Percentiles rank a stretch among this genome's conserved stretches.
phyloP scores from a whole-genome alignment of 1,140 invertebrate species.

The Bombus ignitus region DNA sequence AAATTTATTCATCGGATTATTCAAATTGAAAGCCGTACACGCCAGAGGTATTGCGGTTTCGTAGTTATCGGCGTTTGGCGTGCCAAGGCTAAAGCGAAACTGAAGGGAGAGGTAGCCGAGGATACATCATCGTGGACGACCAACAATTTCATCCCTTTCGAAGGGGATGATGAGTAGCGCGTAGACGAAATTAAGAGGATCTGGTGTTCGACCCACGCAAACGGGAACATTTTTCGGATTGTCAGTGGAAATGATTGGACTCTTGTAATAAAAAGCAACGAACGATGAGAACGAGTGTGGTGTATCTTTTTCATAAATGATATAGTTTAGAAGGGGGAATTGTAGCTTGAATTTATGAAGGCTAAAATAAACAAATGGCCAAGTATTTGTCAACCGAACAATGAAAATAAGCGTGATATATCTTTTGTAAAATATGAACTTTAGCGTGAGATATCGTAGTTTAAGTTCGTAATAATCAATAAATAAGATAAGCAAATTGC shows the following conservation, averaged over 20 bases:
- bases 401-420: neutral
- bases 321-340: too few species aligned
- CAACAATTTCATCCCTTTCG: neutral
- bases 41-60: slow-evolving; percentile 38
- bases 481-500: neutral
- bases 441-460: too few species aligned
- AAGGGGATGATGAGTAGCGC: neutral
- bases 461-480: too few species aligned
- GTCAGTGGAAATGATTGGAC: too few species aligned
- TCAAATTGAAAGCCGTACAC: slow-evolving; percentile 51
- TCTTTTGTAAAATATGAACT: neutral
- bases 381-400: too few species aligned
- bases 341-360: too few species aligned
- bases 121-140: neutral
- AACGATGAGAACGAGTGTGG: too few species aligned
- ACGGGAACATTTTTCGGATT: too few species aligned
- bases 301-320: too few species aligned
- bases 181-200: neutral
- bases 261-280: too few species aligned
- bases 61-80: slow-evolving; percentile 31
- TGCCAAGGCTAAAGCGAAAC: slow-evolving; percentile 1
- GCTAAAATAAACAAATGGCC: too few species aligned
- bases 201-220: neutral
- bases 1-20: slow-evolving; percentile 56
- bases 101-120: neutral